Conservation (phyloP, 2,888 invertebrate species). For the Arrhopalites spinosus region DNA sequence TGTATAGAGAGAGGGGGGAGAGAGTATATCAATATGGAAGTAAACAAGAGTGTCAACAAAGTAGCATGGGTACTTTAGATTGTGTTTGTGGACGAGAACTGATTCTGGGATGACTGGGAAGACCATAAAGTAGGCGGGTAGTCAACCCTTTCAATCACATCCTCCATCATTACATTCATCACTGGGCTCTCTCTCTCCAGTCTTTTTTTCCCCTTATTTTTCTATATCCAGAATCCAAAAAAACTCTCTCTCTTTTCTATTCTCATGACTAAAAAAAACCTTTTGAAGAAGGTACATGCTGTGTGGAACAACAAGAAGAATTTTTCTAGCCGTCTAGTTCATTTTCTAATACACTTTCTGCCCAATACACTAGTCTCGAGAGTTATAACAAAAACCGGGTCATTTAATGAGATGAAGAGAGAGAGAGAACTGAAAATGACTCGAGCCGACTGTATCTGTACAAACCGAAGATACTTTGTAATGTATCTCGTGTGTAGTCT, state of each 20-base stretch:
- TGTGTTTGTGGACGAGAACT: neutral
- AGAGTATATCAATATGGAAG: neutral
- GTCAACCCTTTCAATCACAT: conserved; percentile 2
- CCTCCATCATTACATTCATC: too few relatives aligned
- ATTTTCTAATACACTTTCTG: too few relatives aligned
- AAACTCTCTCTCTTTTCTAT: too few relatives aligned
- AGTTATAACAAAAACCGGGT: too few relatives aligned
- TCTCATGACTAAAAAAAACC: neutral
- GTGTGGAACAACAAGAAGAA: too few relatives aligned
- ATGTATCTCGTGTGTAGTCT: too few relatives aligned
- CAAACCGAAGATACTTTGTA: too few relatives aligned
- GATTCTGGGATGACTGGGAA: neutral
- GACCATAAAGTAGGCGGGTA: neutral
- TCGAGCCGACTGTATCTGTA: too few relatives aligned
- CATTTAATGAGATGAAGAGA: too few relatives aligned
- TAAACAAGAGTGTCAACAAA: neutral
- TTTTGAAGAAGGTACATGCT: conserved; percentile 1
- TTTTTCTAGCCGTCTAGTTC: too few relatives aligned
- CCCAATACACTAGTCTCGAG: too few relatives aligned
- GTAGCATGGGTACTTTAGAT: neutral
- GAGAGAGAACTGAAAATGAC: too few relatives aligned
- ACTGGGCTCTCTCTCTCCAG: neutral
- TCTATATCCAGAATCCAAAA: neutral
- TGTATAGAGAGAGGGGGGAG: neutral
- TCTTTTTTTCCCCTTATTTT: neutral